Base-by-base conservation (phyloP, 2,113 vertebrate species). In the Zeus faber region DNA sequence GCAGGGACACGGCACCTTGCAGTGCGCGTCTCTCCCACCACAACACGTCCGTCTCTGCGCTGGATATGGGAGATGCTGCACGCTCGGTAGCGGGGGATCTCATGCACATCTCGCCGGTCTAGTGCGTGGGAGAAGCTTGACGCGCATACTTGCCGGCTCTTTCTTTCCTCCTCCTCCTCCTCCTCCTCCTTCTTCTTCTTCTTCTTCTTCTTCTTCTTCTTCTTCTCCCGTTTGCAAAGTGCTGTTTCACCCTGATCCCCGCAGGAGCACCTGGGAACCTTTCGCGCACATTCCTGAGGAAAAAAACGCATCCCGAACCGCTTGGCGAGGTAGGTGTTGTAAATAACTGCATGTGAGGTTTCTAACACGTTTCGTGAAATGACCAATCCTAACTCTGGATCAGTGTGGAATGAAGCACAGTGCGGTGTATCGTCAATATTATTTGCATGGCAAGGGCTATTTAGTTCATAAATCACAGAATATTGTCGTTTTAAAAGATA, bases 1-100 rank as follows among this genome's bases (percentile, higher is more conserved):
- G 77, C 62, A 64, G 62, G 67, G 62, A 61, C 54, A 54, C 60
- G 79, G 66, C 65, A 85, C 74, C 80, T 83, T 75, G 55, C 62
- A 29, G 16, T 59, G 49, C n/a, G 52, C 62, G 27, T 70, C 56
- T 50, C 9, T 51, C 54, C n/a, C n/a, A 49, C 70, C 48, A 72
- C 51, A 62, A 23, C 48, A 40, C 58, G 7, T 17, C 11, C 29
- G 25, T 39, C 29, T 49, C 31, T 10, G 4, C 62, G 57, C 53
- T 49, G 54, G 69, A 66, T 60, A 76, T 80, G 79, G 66, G 68
- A 57, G 48, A 54, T 50, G 70, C 54, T 45, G 48, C 40, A 67
- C 67, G 52, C 41, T 40, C 55, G 58, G 59, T 57, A 58, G 71
- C 59, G 49, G 55, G 29, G 16, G 16, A 11, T 18, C 41, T 20